Percentiles rank a stretch among this genome's conserved stretches.
These are phyloP conservation scores for Endotricha flammealis DNA, from an alignment of 2,888 invertebrate species.

Conservation along the genomic window DNA sequence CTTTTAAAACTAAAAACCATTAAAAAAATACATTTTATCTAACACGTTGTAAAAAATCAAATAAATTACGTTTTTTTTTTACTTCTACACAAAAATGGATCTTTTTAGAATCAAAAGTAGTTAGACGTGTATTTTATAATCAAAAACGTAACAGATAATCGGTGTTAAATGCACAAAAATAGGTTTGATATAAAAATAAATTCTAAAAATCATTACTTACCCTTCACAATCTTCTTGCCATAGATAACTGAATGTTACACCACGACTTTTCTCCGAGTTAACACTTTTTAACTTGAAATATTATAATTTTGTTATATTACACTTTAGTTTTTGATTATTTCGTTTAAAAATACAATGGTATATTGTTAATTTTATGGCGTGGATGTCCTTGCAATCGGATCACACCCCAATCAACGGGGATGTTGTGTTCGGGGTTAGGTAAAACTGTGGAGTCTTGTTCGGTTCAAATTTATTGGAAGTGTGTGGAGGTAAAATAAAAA, in stretches of 20 bases:
- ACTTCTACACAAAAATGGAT: background rate
- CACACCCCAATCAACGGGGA: conserved; percentile 66
- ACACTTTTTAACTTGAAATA: conserved; percentile 14
- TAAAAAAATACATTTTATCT: conserved; percentile 3
- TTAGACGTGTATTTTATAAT: conserved; percentile 4
- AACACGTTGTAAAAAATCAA: background rate
- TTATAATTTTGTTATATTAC: conserved; percentile 41
- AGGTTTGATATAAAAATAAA: conserved; percentile 34
- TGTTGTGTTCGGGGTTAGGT: conserved; percentile 48
- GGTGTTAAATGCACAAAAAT: too few relatives aligned
- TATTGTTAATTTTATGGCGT: conserved; percentile 57
- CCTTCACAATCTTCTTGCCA: conserved; percentile 7
- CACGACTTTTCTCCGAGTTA: conserved; percentile 1
- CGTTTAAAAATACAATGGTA: too few relatives aligned
- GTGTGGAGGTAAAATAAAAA: too few relatives aligned
- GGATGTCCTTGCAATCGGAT: conserved; percentile 50
- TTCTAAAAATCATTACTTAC: conserved; percentile 58
- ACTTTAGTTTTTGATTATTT: too few relatives aligned
- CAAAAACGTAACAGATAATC: conserved; percentile 13
- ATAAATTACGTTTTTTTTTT: too few relatives aligned
- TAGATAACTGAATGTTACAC: conserved; percentile 1
- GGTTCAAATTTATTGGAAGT: too few relatives aligned
- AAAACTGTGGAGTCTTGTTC: conserved; percentile 36
- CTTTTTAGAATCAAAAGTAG: too few relatives aligned
- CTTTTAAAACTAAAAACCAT: background rate